Conservation (phyloP, 2,797 vertebrate genomes). For the Acrossocheilus wenchowensis region DNA sequence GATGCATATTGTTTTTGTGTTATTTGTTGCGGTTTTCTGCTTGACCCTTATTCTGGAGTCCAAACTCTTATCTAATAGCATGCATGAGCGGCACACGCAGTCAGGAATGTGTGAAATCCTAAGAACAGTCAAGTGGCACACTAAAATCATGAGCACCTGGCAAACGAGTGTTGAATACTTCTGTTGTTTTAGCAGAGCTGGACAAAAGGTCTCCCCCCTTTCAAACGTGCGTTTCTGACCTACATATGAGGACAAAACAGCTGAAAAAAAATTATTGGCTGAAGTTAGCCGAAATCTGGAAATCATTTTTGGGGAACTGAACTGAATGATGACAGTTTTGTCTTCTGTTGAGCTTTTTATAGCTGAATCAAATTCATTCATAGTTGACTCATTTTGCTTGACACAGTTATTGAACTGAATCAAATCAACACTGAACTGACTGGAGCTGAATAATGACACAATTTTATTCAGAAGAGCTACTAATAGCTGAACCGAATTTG, state of each 20-base stretch:
- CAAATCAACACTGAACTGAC: neutral
- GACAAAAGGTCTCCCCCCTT: neutral
- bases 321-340: neutral
- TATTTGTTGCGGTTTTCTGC: neutral
- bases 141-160: slow-evolving; percentile 1
- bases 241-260: neutral
- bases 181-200: neutral
- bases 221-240: neutral
- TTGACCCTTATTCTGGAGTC: neutral
- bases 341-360: neutral
- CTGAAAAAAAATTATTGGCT: neutral
- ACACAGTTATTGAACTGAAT: neutral
- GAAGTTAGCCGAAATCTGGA: neutral
- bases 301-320: neutral
- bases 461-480: too few species aligned
- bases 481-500: too few species aligned
- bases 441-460: neutral
- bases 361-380: too few species aligned
- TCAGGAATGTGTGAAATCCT: slow-evolving; percentile 33
- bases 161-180: slow-evolving; percentile 1
- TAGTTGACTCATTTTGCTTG: neutral
- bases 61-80: neutral
- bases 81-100: neutral
- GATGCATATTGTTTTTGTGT: neutral
- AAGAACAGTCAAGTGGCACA: slow-evolving; percentile 7